These are phyloP conservation scores for Hiodon tergisus DNA, from an alignment of 2,113 vertebrate species.

Conservation along the genomic window DNA sequence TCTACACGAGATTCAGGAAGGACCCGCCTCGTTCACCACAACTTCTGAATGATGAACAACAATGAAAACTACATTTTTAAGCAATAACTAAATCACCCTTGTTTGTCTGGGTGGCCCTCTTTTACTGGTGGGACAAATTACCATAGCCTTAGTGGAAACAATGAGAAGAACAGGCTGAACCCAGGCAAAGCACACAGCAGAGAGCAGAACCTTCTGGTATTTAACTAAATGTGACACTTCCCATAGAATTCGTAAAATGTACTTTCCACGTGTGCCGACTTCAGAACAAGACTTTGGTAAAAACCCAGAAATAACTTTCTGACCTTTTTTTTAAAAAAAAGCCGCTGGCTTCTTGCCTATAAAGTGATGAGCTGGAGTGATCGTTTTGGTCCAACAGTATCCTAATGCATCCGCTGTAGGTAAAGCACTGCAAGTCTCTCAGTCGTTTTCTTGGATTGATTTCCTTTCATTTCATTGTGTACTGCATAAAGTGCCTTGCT, in stretches of 20 bases:
- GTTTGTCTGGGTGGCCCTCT: too few relatives aligned
- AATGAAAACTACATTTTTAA: too few relatives aligned
- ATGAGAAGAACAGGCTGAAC: too few relatives aligned
- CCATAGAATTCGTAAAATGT: constrained; percentile 8
- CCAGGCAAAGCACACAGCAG: neutral
- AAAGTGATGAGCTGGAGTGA: constrained; percentile 12
- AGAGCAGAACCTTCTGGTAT: neutral
- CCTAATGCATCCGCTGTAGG: constrained; percentile 3
- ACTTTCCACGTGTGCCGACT: neutral
- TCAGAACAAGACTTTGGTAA: neutral
- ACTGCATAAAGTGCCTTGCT: neutral
- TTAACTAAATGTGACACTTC: neutral
- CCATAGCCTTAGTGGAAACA: too few relatives aligned
- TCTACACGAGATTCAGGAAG: constrained; percentile 28
- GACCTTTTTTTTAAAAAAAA: neutral
- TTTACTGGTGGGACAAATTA: too few relatives aligned
- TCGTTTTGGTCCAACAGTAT: constrained; percentile 13
- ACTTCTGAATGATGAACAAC: too few relatives aligned
- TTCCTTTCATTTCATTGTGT: constrained; percentile 11
- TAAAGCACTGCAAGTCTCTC: neutral
- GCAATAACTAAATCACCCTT: too few relatives aligned
- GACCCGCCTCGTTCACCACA: neutral
- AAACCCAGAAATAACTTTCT: constrained; percentile 8
- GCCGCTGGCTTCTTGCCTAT: constrained; percentile 12
- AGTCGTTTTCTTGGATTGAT: constrained; percentile 11